A percentile compares a stretch with the other conserved stretches of the same genome.
These are phyloP conservation scores for Noctuana brunneofusca DNA, from an alignment of 2,888 invertebrate genomes.

Conservation along the genomic window DNA sequence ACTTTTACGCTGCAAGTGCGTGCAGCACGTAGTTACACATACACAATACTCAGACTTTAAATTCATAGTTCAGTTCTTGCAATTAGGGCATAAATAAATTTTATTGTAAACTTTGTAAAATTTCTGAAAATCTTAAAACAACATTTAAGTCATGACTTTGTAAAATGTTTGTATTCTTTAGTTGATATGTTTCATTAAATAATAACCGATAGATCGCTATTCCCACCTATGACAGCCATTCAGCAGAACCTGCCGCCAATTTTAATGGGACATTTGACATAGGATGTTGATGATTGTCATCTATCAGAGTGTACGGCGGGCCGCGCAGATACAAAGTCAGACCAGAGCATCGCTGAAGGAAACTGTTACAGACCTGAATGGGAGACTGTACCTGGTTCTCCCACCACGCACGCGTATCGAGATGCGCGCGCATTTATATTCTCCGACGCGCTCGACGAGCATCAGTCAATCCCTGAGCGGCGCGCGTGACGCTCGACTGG, in stretches of 20 bases:
- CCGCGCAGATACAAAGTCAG: slow-evolving; percentile 30
- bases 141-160: background rate
- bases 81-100: background rate
- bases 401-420: slow-evolving; percentile 71
- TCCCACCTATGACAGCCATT: slow-evolving; percentile 32
- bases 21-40: background rate
- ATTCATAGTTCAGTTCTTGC: too few species aligned
- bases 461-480: slow-evolving; percentile 69
- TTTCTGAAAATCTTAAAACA: background rate
- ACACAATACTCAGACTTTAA: too few species aligned
- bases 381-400: slow-evolving; percentile 47
- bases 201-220: background rate
- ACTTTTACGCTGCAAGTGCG: background rate
- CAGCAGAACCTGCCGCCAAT: slow-evolving; percentile 39
- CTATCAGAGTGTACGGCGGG: slow-evolving; percentile 35
- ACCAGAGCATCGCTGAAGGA: slow-evolving; percentile 38
- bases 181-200: background rate
- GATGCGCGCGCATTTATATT: slow-evolving; percentile 80
- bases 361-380: slow-evolving; percentile 34
- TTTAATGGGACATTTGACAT: slow-evolving; percentile 42
- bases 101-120: background rate
- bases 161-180: background rate
- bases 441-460: slow-evolving; percentile 58
- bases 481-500: slow-evolving; percentile 51
- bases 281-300: slow-evolving; percentile 40